A percentile compares a stretch with the other conserved stretches of the same genome.
Conservation (phyloP, 2,888 invertebrate genomes). For the Epinotia brunnichana region DNA sequence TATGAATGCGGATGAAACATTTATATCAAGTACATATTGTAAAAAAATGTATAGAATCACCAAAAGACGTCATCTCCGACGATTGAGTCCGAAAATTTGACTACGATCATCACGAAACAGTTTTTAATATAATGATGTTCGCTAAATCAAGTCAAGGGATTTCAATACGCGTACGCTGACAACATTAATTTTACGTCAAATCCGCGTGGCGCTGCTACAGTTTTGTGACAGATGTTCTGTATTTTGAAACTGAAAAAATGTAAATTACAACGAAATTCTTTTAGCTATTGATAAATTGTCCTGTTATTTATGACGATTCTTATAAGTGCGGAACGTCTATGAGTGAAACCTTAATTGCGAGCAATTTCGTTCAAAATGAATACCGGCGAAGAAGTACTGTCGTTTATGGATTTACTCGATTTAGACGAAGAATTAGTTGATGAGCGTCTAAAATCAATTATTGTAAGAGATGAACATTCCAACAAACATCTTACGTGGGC, state of each 20-base stretch:
- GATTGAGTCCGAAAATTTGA: too few species aligned
- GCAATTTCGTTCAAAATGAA: slow-evolving; percentile 52
- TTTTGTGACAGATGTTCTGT: slow-evolving; percentile 31
- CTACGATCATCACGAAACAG: too few species aligned
- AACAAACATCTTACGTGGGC: slow-evolving; percentile 64
- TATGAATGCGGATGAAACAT: too few species aligned
- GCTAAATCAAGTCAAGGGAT: not conserved
- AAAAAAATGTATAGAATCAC: too few species aligned
- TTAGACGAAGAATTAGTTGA: slow-evolving; percentile 75
- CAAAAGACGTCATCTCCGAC: too few species aligned
- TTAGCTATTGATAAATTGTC: not conserved
- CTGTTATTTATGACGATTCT: not conserved
- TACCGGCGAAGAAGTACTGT: slow-evolving; percentile 56
- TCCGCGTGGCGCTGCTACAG: slow-evolving; percentile 21
- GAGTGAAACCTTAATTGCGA: not conserved
- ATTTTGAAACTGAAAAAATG: slow-evolving; percentile 19
- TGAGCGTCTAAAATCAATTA: slow-evolving; percentile 64
- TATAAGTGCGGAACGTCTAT: not conserved
- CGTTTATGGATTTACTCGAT: slow-evolving; percentile 73
- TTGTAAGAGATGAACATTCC: slow-evolving; percentile 59
- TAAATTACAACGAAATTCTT: not conserved
- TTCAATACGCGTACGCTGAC: slow-evolving; percentile 4
- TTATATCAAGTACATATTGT: too few species aligned
- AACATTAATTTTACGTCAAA: slow-evolving; percentile 25
- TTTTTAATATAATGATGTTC: not conserved